Evolutionary conservation across 2,888 invertebrate species (phyloP).

Genomic region (Pomacea canaliculata): DNA sequence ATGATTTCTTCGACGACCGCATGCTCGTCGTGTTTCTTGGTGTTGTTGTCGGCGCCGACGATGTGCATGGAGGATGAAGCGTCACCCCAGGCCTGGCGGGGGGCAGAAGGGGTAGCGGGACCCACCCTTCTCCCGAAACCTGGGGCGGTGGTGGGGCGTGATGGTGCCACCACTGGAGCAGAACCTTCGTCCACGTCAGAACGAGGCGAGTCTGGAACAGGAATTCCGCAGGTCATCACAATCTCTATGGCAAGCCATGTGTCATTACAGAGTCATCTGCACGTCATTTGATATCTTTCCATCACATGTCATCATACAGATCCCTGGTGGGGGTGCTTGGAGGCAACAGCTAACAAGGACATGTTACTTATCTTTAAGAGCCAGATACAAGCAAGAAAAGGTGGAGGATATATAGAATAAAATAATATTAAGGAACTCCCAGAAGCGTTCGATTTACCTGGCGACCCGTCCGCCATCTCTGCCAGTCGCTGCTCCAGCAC

Average conservation of each 20-base stretch:
- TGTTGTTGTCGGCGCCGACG: neutral
- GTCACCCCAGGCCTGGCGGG: slow-evolving; percentile 25
- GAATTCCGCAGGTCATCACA: too few species aligned
- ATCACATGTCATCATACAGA: too few species aligned
- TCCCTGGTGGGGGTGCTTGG: too few species aligned
- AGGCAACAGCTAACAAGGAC: too few species aligned
- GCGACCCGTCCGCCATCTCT: slow-evolving; percentile 46
- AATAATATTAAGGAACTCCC: too few species aligned
- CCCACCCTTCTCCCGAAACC: slow-evolving; percentile 22
- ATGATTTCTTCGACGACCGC: neutral
- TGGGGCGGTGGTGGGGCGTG: slow-evolving; percentile 42
- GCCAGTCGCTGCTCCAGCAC: slow-evolving; percentile 43
- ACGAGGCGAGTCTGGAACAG: slow-evolving; percentile 44
- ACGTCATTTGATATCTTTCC: too few species aligned
- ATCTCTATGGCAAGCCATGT: too few species aligned
- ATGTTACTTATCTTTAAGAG: too few species aligned
- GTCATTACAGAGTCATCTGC: too few species aligned
- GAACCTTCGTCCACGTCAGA: slow-evolving; percentile 42
- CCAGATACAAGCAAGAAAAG: too few species aligned
- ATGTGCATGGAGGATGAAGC: slow-evolving; percentile 16
- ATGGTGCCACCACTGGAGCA: slow-evolving; percentile 27
- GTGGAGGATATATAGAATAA: too few species aligned
- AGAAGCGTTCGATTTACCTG: slow-evolving; percentile 33
- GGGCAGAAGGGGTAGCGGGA: slow-evolving; percentile 10
- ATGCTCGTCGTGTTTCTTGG: neutral